Evolutionary conservation across 2,888 invertebrate species (phyloP).

Genomic region (Apamea anceps): DNA sequence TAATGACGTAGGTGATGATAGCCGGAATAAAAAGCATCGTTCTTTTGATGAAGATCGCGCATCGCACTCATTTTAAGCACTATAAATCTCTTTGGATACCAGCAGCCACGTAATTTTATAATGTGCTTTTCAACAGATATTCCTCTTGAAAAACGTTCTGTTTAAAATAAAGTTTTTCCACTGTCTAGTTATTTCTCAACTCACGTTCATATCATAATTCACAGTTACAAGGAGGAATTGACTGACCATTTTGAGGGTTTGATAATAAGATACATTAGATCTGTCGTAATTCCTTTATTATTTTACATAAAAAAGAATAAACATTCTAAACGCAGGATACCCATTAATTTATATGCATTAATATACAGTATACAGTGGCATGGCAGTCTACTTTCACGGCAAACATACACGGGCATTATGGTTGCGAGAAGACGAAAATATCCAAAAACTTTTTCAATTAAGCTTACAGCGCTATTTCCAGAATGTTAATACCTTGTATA

Average conservation of each 20-base stretch:
- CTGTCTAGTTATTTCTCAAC: background rate
- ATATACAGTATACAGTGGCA: too few relatives aligned
- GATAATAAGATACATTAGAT: background rate
- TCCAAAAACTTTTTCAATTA: constrained; percentile 6
- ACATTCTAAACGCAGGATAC: background rate
- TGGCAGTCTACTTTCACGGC: background rate
- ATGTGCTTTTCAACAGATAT: background rate
- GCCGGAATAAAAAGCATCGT: background rate
- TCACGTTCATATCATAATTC: background rate
- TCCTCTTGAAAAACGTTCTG: background rate
- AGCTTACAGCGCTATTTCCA: background rate
- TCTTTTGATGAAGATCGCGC: background rate
- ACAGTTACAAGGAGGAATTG: background rate
- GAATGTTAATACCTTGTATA: background rate
- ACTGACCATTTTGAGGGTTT: background rate
- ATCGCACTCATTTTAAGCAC: background rate
- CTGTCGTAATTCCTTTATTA: background rate
- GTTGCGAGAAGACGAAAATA: background rate
- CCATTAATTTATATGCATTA: too few relatives aligned
- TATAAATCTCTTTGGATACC: background rate
- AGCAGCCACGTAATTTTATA: background rate
- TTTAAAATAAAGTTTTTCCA: too few relatives aligned
- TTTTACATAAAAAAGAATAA: background rate
- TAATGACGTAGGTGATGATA: too few relatives aligned
- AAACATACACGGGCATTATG: background rate